Base-by-base conservation (phyloP, 2,888 invertebrate species). In the Auanema sp. region DNA sequence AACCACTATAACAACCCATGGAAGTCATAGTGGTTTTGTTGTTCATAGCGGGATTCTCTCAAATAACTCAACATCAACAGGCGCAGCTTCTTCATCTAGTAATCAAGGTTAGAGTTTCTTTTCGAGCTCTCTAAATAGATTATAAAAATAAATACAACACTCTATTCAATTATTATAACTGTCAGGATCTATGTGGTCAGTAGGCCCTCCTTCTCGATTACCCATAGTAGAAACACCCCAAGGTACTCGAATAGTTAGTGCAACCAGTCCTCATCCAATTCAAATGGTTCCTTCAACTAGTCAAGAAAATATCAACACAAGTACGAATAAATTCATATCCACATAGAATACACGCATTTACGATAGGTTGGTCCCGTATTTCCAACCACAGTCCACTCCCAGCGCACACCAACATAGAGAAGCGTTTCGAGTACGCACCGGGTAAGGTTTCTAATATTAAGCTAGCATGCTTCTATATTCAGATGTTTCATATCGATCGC, bases 1-100 rank as follows among this genome's bases (percentile, higher is more conserved):
- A 53, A 73, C 73, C 11, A 73, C 73, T 33, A 69, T 73, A 51
- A 73, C 71, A 41, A 69, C 73, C 18, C 69, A 69, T 40, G 70
- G 71, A n/a, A 65, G 67, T 33, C 73, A 73, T 49, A 68, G 67
- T 60, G 73, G 73, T n/a, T 49, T 69, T 4, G 69, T 73, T 21
- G 71, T 73, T 12, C 69, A 73, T 43, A 66, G 65, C 56, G 73
- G 69, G 10, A 65, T 73, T 0, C 73, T 71, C 33, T 56, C 33
- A 33, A 33, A 33, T 8, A 33, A 33, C 33, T 33, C 33, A 33
- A 5, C 10, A 47, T 3, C 47, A 47, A 3, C 47, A 3, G 33
- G 33, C 8, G 33, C 33, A 5, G 4, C 33, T 33, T 33, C 33
- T 33, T 33, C 33, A 33, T 33, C 33, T 3, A 33, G 33, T 33